Evolutionary conservation across 35 echinoderm and acorn worm genomes (phyloP).

Genomic region (Holothuria glaberrima): DNA sequence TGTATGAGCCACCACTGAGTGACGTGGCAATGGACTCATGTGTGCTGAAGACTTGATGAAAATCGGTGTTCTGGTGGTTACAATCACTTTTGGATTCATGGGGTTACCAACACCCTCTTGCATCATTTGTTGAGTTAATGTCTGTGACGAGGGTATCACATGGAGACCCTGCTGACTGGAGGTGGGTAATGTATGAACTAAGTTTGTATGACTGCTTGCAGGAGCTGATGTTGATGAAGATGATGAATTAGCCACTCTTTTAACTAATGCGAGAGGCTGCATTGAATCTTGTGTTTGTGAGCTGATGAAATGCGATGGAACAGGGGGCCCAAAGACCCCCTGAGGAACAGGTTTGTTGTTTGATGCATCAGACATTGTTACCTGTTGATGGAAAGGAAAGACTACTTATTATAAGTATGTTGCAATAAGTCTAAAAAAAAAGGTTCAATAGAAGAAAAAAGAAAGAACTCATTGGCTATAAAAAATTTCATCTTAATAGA

Average conservation of each 20-base stretch:
- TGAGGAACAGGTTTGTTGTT: conserved; percentile 20
- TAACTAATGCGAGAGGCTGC: conserved; percentile 43
- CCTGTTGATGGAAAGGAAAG: no score
- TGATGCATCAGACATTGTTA: conserved; percentile 20
- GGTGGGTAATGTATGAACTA: background rate
- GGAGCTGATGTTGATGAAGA: background rate
- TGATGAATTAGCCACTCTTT: background rate
- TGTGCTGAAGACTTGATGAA: conserved; percentile 45
- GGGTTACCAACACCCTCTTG: background rate
- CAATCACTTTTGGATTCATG: conserved; percentile 39
- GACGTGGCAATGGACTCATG: conserved; percentile 9
- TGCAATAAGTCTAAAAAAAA: no score
- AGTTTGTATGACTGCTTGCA: background rate
- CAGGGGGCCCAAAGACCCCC: conserved; percentile 43
- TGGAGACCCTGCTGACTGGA: conserved; percentile 12
- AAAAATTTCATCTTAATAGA: no score
- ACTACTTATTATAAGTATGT: no score
- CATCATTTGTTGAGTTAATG: background rate
- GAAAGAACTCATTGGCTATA: no score
- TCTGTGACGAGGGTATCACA: conserved; percentile 9
- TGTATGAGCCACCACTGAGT: conserved; percentile 44
- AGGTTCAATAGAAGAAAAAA: no score
- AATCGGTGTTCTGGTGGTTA: conserved; percentile 52
- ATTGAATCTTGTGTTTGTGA: conserved; percentile 11
- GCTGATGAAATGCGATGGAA: conserved; percentile 50